phyloP scores from a whole-genome alignment of 2,888 invertebrate genomes.

The Drosophila subsilvestris region DNA sequence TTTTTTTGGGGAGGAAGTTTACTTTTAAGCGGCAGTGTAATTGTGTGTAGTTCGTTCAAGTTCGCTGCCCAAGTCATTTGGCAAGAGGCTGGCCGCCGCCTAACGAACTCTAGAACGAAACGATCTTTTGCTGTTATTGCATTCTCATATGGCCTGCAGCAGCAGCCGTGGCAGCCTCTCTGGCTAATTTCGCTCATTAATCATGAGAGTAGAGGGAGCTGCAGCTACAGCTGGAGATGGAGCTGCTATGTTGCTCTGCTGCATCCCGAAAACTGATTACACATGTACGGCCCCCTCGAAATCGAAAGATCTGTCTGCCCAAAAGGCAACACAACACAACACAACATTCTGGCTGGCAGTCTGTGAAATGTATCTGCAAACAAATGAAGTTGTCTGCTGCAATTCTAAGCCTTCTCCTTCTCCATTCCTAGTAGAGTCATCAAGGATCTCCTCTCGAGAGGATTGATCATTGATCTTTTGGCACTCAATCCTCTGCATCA shows the following conservation, averaged over 20 bases:
- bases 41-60: constrained; percentile 73
- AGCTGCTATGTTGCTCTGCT: constrained; percentile 35
- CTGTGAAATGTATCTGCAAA: constrained; percentile 80
- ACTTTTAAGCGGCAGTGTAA: constrained; percentile 60
- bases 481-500: constrained; percentile 65
- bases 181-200: constrained; percentile 78
- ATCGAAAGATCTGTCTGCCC: constrained; percentile 64
- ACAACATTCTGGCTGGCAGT: constrained; percentile 32
- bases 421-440: constrained; percentile 69
- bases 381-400: constrained; percentile 81
- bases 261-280: constrained; percentile 70
- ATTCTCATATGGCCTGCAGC: constrained; percentile 24
- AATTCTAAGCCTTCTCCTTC: constrained; percentile 28
- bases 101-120: constrained; percentile 40
- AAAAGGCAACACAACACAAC: constrained; percentile 59
- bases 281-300: constrained; percentile 75
- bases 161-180: constrained; percentile 18
- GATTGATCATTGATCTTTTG: constrained; percentile 82
- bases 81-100: constrained; percentile 52
- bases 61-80: constrained; percentile 77
- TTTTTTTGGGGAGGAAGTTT: constrained; percentile 45
- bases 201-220: constrained; percentile 48
- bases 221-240: constrained; percentile 36
- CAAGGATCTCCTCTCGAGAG: constrained; percentile 57
- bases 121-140: constrained; percentile 12